Percentiles rank a stretch among this genome's conserved stretches.
These are phyloP conservation scores for Falcaria lacertinaria DNA, from an alignment of 2,888 invertebrate species.

Conservation along the genomic window DNA sequence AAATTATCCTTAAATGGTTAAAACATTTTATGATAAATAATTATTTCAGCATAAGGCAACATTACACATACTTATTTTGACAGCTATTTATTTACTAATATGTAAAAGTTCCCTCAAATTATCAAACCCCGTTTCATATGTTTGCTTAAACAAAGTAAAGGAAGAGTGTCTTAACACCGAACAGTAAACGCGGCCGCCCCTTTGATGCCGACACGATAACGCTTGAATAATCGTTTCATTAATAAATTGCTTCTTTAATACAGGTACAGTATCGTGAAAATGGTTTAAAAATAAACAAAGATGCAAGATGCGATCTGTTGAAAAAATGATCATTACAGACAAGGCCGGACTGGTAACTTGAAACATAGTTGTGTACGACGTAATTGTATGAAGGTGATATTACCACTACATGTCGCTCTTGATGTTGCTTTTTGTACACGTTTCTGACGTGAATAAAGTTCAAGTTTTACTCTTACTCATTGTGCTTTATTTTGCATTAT, in stretches of 20 bases:
- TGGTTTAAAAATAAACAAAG: slow-evolving; percentile 51
- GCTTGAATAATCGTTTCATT: slow-evolving; percentile 71
- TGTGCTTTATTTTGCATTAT: too few relatives aligned
- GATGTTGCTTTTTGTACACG: too few relatives aligned
- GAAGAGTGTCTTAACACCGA: background rate
- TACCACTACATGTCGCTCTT: slow-evolving; percentile 5
- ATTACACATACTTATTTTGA: too few relatives aligned
- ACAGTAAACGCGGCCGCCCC: slow-evolving; percentile 21
- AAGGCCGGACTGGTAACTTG: slow-evolving; percentile 37
- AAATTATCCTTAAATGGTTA: too few relatives aligned
- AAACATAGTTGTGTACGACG: slow-evolving; percentile 36
- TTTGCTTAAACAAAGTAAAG: too few relatives aligned
- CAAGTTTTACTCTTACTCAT: too few relatives aligned
- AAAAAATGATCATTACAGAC: slow-evolving; percentile 61
- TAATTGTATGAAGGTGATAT: slow-evolving; percentile 26
- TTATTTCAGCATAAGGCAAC: too few relatives aligned
- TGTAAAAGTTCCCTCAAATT: too few relatives aligned
- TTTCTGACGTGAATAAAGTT: too few relatives aligned
- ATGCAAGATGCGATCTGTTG: slow-evolving; percentile 51
- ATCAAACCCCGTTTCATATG: too few relatives aligned
- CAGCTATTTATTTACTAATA: too few relatives aligned
- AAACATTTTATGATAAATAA: too few relatives aligned
- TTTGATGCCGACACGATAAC: slow-evolving; percentile 54
- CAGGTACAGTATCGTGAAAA: slow-evolving; percentile 48
- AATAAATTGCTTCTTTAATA: slow-evolving; percentile 69